Evolutionary conservation across 2,888 invertebrate genomes (phyloP).

Genomic region (Xestia ashworthii): DNA sequence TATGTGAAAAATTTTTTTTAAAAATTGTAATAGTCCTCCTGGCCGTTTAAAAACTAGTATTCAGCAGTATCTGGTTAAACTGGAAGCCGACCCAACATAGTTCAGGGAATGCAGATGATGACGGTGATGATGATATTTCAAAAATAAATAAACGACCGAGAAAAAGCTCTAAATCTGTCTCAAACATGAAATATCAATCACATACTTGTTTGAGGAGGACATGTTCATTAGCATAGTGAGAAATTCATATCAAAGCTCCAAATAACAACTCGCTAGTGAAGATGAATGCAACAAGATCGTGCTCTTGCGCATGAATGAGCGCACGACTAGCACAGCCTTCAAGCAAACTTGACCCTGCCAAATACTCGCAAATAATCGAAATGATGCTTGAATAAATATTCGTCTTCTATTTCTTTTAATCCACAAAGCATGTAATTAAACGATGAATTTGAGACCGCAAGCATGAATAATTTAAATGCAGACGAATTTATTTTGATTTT

Average conservation of each 20-base stretch:
- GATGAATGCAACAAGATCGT: slow-evolving; percentile 46
- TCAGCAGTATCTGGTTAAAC: too few species aligned
- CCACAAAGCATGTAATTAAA: neutral
- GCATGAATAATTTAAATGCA: slow-evolving; percentile 18
- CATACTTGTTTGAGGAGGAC: neutral
- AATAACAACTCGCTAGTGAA: slow-evolving; percentile 7
- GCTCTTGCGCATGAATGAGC: slow-evolving; percentile 45
- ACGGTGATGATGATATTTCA: too few species aligned
- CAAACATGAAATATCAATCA: neutral
- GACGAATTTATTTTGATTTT: slow-evolving; percentile 9
- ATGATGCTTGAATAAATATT: neutral
- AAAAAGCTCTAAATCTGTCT: neutral
- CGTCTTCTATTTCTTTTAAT: neutral
- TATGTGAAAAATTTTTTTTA: neutral
- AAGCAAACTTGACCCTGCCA: slow-evolving; percentile 31
- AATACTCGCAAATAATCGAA: slow-evolving; percentile 4
- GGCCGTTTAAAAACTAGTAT: too few species aligned
- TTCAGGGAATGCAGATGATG: too few species aligned
- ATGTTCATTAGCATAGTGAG: neutral
- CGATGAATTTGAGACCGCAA: slow-evolving; percentile 1
- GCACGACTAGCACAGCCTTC: slow-evolving; percentile 28
- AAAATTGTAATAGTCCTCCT: too few species aligned
- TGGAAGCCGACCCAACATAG: too few species aligned
- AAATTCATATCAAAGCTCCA: neutral
- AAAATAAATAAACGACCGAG: neutral